Conservation (phyloP, 1,140 invertebrate species). For the Cyclargus thomasi region DNA sequence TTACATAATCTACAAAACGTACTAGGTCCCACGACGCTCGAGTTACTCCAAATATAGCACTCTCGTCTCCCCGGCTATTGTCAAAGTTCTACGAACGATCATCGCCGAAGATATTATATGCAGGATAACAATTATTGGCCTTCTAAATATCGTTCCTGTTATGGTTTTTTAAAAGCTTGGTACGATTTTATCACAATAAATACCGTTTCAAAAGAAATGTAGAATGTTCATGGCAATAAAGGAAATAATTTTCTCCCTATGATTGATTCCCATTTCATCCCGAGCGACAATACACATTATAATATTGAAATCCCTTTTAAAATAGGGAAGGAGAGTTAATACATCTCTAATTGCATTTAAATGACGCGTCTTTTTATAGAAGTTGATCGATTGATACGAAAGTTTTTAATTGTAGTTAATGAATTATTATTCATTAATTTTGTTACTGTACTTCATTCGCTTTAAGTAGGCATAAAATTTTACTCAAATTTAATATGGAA, state of each 20-base stretch:
- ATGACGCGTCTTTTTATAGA: slow-evolving; percentile 3
- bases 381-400: neutral
- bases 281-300: slow-evolving; percentile 7
- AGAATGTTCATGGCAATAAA: neutral
- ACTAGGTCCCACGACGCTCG: no score
- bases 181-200: neutral
- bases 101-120: no score
- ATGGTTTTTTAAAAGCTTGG: neutral
- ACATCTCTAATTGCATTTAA: slow-evolving; percentile 10
- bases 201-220: neutral
- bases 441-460: no score
- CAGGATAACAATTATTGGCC: no score
- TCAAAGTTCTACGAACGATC: no score
- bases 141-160: no score
- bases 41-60: no score
- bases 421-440: no score
- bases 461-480: no score
- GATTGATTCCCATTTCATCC: slow-evolving; percentile 10
- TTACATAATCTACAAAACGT: no score
- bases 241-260: slow-evolving; percentile 11
- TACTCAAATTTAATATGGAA: no score
- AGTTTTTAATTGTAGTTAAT: neutral
- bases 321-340: neutral
- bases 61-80: no score
- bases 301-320: slow-evolving; percentile 7